Evolutionary conservation across 2,797 vertebrate genomes (phyloP).

Genomic region (Hydrolagus colliei): DNA sequence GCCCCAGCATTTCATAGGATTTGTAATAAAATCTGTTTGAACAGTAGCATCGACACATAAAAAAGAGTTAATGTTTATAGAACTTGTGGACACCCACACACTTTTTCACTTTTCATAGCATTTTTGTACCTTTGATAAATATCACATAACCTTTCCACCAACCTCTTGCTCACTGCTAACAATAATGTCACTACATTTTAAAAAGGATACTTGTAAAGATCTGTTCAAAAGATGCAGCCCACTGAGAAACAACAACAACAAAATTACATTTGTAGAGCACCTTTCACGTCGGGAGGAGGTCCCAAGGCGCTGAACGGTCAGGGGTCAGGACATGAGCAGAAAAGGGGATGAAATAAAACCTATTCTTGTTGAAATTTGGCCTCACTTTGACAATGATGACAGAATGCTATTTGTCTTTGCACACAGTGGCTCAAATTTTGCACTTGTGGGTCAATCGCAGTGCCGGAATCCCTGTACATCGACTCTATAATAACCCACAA

Average conservation of each 20-base stretch:
- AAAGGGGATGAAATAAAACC: slow-evolving; percentile 11
- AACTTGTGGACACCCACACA: not conserved
- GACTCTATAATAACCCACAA: not conserved
- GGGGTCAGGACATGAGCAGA: too few relatives aligned
- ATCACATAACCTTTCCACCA: slow-evolving; percentile 30
- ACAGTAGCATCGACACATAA: slow-evolving; percentile 10
- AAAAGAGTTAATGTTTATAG: not conserved
- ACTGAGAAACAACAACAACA: not conserved
- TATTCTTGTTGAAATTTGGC: slow-evolving; percentile 10
- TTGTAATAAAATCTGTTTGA: slow-evolving; percentile 31
- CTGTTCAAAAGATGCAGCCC: not conserved
- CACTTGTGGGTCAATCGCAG: not conserved
- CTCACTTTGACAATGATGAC: not conserved
- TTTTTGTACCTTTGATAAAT: slow-evolving; percentile 15
- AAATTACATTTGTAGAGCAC: too few relatives aligned
- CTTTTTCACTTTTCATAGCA: not conserved
- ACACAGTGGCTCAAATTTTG: not conserved
- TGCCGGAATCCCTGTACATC: not conserved
- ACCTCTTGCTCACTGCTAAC: not conserved
- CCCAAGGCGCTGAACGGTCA: too few relatives aligned
- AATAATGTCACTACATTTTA: slow-evolving; percentile 21
- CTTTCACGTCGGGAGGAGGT: too few relatives aligned
- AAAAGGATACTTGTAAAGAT: not conserved
- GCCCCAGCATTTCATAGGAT: slow-evolving; percentile 24
- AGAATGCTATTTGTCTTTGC: not conserved